Percentiles rank a stretch among this genome's conserved stretches.
Evolutionary conservation across 2,888 invertebrate species (phyloP).

Genomic region (Drepana falcataria): DNA sequence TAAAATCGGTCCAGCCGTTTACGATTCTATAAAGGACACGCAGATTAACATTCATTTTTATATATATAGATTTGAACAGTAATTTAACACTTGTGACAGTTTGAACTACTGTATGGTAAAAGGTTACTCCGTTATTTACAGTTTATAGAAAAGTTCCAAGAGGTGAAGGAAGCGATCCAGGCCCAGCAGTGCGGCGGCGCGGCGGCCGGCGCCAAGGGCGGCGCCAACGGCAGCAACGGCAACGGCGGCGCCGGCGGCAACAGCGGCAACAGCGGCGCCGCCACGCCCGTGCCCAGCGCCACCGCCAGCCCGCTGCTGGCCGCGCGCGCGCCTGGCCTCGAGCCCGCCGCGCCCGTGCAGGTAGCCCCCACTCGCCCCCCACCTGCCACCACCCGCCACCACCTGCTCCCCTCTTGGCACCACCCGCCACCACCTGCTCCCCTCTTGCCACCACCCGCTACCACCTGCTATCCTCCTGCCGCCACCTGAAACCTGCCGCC

Average conservation of each 20-base stretch:
- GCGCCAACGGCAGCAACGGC: constrained; percentile 8
- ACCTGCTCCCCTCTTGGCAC: no score
- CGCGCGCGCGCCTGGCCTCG: constrained; percentile 66
- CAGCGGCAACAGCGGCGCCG: constrained; percentile 81
- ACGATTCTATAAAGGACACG: no score
- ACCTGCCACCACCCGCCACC: not conserved
- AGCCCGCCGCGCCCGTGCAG: constrained; percentile 53
- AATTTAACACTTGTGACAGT: no score
- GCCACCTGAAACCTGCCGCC: no score
- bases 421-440: no score
- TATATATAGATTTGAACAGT: no score
- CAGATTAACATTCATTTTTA: no score
- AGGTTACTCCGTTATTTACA: constrained; percentile 40
- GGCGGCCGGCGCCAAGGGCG: constrained; percentile 8
- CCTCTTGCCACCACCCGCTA: no score
- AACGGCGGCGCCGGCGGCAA: constrained; percentile 32
- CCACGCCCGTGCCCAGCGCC: constrained; percentile 91
- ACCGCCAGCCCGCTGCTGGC: constrained; percentile 90
- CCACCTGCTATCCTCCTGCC: no score
- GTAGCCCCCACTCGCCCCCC: constrained; percentile 13
- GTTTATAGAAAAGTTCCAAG: constrained; percentile 99
- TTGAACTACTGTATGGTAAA: no score
- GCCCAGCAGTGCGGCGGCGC: constrained; percentile 50
- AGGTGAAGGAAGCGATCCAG: constrained; percentile 96
- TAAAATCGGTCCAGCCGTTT: no score